A percentile compares a stretch with the other conserved stretches of the same genome.
phyloP scores from a whole-genome alignment of 2,113 vertebrate species.

The Apus apus region DNA sequence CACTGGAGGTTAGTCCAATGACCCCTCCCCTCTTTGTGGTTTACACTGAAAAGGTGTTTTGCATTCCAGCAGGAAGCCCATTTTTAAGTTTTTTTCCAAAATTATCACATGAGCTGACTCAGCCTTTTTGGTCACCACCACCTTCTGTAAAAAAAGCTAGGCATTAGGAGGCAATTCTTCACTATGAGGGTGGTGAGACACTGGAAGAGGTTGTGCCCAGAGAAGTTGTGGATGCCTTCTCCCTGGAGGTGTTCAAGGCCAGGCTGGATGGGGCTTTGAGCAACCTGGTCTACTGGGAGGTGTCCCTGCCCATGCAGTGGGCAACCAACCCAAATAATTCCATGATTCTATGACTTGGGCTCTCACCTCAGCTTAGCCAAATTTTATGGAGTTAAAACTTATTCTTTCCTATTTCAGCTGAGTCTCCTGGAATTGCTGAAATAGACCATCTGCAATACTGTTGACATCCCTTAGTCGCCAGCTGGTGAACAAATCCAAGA shows the following conservation, averaged over 20 bases:
- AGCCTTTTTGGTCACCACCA: background rate
- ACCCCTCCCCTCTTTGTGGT: background rate
- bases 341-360: background rate
- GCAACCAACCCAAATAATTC: no score
- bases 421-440: background rate
- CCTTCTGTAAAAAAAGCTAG: background rate
- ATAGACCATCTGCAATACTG: background rate
- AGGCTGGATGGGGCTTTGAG: no score
- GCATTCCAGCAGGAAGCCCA: background rate
- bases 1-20: accelerated
- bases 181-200: no score
- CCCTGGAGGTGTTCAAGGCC: no score
- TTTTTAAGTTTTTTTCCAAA: background rate
- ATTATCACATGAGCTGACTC: background rate
- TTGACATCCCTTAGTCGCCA: background rate
- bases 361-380: background rate
- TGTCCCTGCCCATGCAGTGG: no score
- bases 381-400: background rate
- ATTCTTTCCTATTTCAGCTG: background rate
- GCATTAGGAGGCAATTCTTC: no score
- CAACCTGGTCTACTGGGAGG: no score
- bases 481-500: background rate
- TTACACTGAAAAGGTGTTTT: background rate
- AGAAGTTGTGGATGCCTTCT: no score
- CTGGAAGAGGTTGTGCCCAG: no score